Evolutionary conservation across 2,113 vertebrate species (phyloP), one percentile per base, ranked within the genome.

Genomic region (Eretmodus cyanostictus): DNA sequence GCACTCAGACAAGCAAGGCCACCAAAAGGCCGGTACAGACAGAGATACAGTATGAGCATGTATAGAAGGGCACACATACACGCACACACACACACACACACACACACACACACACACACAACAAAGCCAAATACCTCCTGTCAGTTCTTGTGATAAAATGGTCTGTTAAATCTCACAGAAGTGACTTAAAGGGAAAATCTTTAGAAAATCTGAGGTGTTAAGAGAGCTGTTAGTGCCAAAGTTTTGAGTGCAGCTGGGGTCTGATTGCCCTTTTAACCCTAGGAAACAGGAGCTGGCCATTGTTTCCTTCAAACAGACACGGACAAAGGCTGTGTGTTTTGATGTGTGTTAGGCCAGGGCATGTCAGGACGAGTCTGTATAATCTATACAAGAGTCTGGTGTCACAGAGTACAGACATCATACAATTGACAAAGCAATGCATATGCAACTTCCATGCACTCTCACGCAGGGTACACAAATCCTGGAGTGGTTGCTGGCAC

Each of bases 231-330:
- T 31, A 66, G 53, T 89, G 91, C 90, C 89, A 93, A 49, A 40
- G 89, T 86, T 89, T 66, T 82, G 87, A 89, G 91, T 87, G 83
- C 90, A 94, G 86, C 91, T 93, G 91, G 82, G 92, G 80, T 90
- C 88, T 91, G 91, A 93, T 94, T 93, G 92, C 88, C 89, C 92
- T 86, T 93, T 94, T 92, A 93, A 93, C 88, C 89, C 89, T 80
- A 9, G 81, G 86, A 93, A 94, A 93, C 91, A 94, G 83, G 93
- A 93, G 94, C 87, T 36, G 84, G 24, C 89, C 90, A 94, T 95
- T 95, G 95, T 95, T 88, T 92, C 84, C 81, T 94, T 91, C 91
- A 80, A 91, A 95, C 87, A 87, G 88, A 78, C 5, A 13, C 54
- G 10, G 71, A 94, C 94, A 95, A 93, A 89, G 91, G 84, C 84